Evolutionary conservation across 2,888 invertebrate species (phyloP).

Genomic region (Rugalucina vietnamica): DNA sequence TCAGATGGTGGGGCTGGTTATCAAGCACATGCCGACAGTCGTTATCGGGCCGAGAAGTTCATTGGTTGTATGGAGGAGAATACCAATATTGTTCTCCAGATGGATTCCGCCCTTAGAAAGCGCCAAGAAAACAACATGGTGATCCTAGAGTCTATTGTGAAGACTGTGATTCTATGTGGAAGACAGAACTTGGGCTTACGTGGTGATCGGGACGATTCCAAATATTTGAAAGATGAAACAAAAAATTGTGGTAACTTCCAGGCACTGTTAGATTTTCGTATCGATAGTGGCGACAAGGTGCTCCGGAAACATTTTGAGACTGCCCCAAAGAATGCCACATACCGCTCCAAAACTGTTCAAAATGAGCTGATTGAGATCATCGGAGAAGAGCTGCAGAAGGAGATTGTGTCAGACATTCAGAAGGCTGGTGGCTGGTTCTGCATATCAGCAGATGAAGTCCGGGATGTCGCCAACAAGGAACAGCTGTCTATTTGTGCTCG

Average conservation of each 20-base stretch:
- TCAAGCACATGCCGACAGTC: neutral
- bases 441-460: slow-evolving; percentile 38
- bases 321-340: slow-evolving; percentile 26
- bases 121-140: neutral
- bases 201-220: neutral
- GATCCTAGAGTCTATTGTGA: slow-evolving; percentile 1
- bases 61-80: no score
- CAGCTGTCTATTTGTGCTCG: slow-evolving; percentile 39
- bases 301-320: slow-evolving; percentile 12
- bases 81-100: no score
- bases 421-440: slow-evolving; percentile 25
- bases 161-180: slow-evolving; percentile 10
- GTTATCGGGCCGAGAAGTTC: neutral
- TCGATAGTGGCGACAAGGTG: slow-evolving; percentile 19
- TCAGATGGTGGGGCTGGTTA: neutral
- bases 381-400: neutral
- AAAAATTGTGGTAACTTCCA: slow-evolving; percentile 32
- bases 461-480: slow-evolving; percentile 42
- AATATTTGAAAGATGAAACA: neutral
- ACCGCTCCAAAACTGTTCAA: slow-evolving; percentile 31
- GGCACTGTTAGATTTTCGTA: slow-evolving; percentile 24
- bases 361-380: slow-evolving; percentile 28
- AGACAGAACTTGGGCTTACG: neutral
- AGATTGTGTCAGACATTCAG: slow-evolving; percentile 19
- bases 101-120: neutral